A percentile compares a stretch with the other conserved stretches of the same genome.
phyloP scores from a whole-genome alignment of 2,797 vertebrate species.

The Crocidura indochinensis region DNA sequence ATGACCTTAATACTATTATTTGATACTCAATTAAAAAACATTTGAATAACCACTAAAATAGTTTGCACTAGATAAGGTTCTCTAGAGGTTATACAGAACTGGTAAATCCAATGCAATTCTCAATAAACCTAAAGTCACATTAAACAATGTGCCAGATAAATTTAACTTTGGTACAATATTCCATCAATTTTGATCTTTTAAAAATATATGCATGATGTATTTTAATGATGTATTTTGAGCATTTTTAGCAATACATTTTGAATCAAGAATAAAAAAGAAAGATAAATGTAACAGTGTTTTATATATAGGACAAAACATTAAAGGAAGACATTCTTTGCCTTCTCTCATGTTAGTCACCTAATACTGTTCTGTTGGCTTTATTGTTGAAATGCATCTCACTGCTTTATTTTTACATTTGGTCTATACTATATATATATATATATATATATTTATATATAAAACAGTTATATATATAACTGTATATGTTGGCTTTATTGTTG shows the following conservation, averaged over 20 bases:
- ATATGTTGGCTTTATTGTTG: constrained; percentile 3
- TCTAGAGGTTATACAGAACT: neutral
- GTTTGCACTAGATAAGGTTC: neutral
- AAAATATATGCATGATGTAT: constrained; percentile 31
- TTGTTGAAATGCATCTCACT: neutral
- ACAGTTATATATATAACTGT: constrained; percentile 13
- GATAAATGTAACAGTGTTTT: neutral
- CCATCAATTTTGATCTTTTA: neutral
- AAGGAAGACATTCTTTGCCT: neutral
- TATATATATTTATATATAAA: neutral
- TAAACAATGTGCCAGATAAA: neutral
- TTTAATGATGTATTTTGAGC: neutral
- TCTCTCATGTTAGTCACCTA: neutral
- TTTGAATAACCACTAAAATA: constrained; percentile 31
- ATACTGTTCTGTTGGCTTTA: constrained; percentile 5
- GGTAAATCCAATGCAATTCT: neutral
- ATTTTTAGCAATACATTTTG: neutral
- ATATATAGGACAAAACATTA: neutral
- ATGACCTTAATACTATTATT: neutral
- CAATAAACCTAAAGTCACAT: neutral
- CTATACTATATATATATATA: constrained; percentile 2
- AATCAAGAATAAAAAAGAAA: neutral
- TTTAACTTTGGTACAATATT: neutral
- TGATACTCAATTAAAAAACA: constrained; percentile 33
- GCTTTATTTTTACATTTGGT: constrained; percentile 17